phyloP scores from a whole-genome alignment of 2,113 vertebrate genomes.

The Protobothrops flavoviridis region DNA sequence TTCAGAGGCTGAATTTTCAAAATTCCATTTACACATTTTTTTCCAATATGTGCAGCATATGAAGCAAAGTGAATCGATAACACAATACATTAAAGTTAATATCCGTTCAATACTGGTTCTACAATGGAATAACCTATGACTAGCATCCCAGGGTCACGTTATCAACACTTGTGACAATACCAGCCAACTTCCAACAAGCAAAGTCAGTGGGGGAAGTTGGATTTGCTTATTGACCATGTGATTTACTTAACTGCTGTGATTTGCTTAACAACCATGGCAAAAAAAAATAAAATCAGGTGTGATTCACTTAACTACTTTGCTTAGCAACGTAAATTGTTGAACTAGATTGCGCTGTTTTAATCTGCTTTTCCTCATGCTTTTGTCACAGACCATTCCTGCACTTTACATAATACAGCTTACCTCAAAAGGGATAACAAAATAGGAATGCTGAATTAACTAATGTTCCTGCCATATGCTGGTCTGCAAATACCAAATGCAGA shows the following conservation, averaged over 20 bases:
- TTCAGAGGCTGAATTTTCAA: not conserved
- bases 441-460: not conserved
- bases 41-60: not conserved
- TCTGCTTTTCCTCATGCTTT: not conserved
- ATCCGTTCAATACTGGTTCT: not conserved
- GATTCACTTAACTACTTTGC: not conserved
- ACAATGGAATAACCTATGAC: not conserved
- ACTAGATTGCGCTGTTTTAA: not conserved
- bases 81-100: not conserved
- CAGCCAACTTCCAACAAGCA: not conserved
- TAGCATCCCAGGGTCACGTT: not conserved
- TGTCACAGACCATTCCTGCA: not conserved
- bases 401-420: not conserved
- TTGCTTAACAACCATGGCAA: not conserved
- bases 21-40: not conserved
- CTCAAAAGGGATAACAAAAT: not conserved
- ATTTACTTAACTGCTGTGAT: not conserved
- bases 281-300: not conserved
- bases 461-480: not conserved
- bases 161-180: not conserved
- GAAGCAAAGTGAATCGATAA: not conserved
- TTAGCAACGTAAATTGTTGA: not conserved
- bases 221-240: not conserved
- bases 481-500: not conserved
- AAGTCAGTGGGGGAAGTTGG: not conserved